A percentile compares a stretch with the other conserved stretches of the same genome.
Conservation (phyloP, 2,113 vertebrate genomes). For the Gymnogyps californianus region DNA sequence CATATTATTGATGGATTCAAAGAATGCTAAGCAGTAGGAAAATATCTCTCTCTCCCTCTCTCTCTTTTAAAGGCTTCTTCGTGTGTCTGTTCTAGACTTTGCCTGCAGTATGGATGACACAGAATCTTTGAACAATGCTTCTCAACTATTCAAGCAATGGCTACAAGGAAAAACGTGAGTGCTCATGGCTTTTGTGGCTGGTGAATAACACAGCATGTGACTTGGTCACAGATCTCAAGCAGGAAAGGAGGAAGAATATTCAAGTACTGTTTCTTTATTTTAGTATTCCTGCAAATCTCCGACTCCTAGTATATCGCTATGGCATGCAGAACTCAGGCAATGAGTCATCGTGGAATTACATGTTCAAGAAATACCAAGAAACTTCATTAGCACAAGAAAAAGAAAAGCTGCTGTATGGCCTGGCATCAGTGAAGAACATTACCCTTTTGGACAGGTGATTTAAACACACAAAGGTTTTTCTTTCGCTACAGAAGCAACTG, state of each 20-base stretch:
- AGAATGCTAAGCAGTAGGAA: not conserved
- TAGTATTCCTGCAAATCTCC: conserved; percentile 84
- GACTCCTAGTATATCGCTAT: conserved; percentile 89
- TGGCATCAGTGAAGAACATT: conserved; percentile 85
- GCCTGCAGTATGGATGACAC: conserved; percentile 82
- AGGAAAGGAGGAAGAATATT: not conserved
- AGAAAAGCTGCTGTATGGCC: conserved; percentile 91
- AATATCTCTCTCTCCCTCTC: not conserved
- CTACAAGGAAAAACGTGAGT: conserved; percentile 64
- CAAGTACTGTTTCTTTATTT: conserved; percentile 19
- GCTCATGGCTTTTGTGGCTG: not conserved
- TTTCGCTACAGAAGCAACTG: not conserved
- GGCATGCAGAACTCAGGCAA: conserved; percentile 88
- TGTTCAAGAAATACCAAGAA: conserved; percentile 81
- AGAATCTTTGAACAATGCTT: conserved; percentile 71
- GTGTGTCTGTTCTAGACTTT: conserved; percentile 81
- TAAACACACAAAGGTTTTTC: not conserved
- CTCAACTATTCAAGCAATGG: conserved; percentile 79
- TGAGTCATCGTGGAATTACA: conserved; percentile 78
- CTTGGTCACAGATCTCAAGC: not conserved
- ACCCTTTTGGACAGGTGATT: conserved; percentile 81
- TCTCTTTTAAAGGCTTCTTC: conserved; percentile 80
- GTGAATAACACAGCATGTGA: not conserved
- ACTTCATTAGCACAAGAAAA: conserved; percentile 91
- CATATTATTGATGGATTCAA: not conserved